phyloP scores from a whole-genome alignment of 2,888 invertebrate genomes.

The Drosophila barbarae region DNA sequence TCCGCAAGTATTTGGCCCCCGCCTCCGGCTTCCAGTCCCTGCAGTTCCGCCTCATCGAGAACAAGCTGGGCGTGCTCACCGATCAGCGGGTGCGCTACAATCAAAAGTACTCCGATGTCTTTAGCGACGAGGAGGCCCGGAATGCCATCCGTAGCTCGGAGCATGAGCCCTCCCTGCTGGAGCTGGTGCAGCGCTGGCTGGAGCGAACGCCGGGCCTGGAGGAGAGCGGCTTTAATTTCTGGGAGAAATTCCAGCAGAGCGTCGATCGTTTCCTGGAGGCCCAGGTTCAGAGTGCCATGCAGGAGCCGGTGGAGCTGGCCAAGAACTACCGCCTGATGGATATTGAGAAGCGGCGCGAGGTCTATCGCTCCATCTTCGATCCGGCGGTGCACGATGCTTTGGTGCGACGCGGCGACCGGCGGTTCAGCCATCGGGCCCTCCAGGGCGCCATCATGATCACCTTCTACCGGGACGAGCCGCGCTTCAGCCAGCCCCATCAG shows the following conservation, averaged over 20 bases:
- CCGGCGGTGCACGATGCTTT: conserved; percentile 90
- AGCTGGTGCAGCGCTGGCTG: conserved; percentile 94
- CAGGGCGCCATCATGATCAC: conserved; percentile 99
- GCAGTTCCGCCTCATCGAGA: conserved; percentile 97
- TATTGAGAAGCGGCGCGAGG: conserved; percentile 88
- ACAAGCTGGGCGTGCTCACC: conserved; percentile 90
- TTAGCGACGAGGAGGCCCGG: conserved; percentile 85
- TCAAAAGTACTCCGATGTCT: conserved; percentile 93
- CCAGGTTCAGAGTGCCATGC: conserved; percentile 82
- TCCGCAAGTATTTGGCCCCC: conserved; percentile 93
- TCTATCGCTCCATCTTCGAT: conserved; percentile 95
- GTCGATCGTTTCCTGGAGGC: conserved; percentile 87
- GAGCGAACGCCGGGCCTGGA: conserved; percentile 96
- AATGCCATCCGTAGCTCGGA: conserved; percentile 85
- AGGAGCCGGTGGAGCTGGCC: conserved; percentile 83
- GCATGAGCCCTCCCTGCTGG: conserved; percentile 90
- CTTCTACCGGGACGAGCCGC: conserved; percentile 96
- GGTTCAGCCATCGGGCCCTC: conserved; percentile 93
- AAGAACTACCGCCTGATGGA: conserved; percentile 86
- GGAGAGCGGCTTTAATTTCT: conserved; percentile 92
- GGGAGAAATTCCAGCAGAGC: conserved; percentile 91
- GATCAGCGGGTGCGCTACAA: conserved; percentile 96
- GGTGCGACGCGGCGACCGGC: conserved; percentile 86
- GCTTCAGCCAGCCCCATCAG: conserved; percentile 99
- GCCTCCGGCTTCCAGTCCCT: conserved; percentile 99